Evolutionary conservation across 2,888 invertebrate genomes (phyloP).

Genomic region (Tethea ocularis): DNA sequence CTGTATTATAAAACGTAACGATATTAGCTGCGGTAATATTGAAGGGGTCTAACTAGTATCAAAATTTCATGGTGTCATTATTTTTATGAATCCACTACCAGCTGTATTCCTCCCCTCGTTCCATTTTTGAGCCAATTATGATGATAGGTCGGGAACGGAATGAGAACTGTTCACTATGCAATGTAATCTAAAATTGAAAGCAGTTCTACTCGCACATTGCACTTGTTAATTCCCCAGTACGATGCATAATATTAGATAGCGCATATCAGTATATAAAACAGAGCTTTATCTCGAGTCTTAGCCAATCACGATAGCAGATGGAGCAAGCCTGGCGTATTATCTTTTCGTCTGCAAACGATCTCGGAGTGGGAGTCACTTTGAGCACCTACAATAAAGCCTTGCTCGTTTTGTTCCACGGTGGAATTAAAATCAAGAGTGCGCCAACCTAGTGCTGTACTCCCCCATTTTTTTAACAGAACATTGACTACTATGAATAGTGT

Average conservation of each 20-base stretch:
- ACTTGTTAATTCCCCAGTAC: not conserved
- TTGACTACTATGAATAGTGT: conserved; percentile 37
- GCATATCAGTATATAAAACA: not conserved
- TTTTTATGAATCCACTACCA: conserved; percentile 7
- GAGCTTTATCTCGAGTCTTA: not conserved
- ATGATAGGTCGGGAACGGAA: not conserved
- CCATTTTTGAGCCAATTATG: conserved; percentile 5
- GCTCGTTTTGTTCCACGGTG: conserved; percentile 46
- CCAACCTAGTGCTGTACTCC: conserved; percentile 27
- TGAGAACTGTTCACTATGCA: conserved; percentile 3
- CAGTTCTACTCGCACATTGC: not conserved
- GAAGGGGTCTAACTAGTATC: not conserved
- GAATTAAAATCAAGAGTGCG: conserved; percentile 51
- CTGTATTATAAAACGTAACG: no score
- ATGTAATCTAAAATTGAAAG: conserved; percentile 3
- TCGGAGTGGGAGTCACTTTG: conserved; percentile 28
- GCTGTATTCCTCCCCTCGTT: not conserved
- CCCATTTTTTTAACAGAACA: conserved; percentile 40
- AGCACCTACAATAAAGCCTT: conserved; percentile 35
- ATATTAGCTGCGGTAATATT: no score
- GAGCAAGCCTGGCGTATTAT: conserved; percentile 23
- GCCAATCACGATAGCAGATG: conserved; percentile 15
- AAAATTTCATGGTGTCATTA: conserved; percentile 2
- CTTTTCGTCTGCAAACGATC: conserved; percentile 14
- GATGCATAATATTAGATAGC: not conserved